phyloP scores from a whole-genome alignment of 2,113 vertebrate species.

The Zapornia atra region DNA sequence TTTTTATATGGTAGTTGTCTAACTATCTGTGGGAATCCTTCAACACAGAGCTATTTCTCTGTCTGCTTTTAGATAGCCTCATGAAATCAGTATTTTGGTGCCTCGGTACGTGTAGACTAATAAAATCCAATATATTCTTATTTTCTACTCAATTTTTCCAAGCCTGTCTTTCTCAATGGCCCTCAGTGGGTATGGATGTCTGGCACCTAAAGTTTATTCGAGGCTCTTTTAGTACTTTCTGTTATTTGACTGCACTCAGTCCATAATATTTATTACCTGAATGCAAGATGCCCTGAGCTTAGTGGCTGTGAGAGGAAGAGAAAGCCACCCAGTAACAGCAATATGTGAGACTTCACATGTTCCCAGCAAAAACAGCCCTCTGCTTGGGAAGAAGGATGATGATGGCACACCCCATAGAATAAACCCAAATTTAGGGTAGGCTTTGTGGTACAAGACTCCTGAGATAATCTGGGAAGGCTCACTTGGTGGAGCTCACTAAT shows the following conservation, averaged over 20 bases:
- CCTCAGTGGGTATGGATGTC: background rate
- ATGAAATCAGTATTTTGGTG: background rate
- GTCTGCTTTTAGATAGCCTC: background rate
- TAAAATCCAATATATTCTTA: background rate
- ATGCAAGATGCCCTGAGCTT: background rate
- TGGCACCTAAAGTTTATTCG: background rate
- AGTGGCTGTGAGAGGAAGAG: background rate
- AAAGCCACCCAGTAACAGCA: background rate
- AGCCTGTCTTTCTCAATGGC: background rate
- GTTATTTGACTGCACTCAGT: background rate
- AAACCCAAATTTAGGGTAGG: background rate
- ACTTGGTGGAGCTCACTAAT: background rate
- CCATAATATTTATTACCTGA: background rate
- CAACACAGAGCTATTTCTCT: slow-evolving; percentile 8
- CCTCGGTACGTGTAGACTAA: background rate
- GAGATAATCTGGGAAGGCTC: background rate
- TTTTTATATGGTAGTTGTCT: slow-evolving; percentile 45
- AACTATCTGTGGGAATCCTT: slow-evolving; percentile 33
- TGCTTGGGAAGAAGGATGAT: background rate
- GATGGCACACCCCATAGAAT: background rate
- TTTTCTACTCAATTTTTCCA: slow-evolving; percentile 24
- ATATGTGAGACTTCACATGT: background rate
- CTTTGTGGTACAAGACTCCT: background rate
- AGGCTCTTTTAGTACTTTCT: background rate
- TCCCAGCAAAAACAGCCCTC: background rate